phyloP scores from a whole-genome alignment of 2,888 invertebrate species.

The Drosophila merina region DNA sequence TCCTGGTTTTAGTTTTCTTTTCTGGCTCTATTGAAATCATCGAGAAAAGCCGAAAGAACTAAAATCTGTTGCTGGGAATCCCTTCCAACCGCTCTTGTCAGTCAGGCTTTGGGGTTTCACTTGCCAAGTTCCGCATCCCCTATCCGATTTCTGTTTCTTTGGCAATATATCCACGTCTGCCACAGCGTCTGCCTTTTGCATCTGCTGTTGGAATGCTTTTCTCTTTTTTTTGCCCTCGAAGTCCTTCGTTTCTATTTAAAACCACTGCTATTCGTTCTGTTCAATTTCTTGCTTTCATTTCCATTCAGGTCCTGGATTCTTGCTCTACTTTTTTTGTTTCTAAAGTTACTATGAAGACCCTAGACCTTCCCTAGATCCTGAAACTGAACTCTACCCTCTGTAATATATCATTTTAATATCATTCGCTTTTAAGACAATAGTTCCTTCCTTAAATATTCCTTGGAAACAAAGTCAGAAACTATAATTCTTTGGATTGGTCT shows the following conservation, averaged over 20 bases:
- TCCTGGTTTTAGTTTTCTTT: not conserved
- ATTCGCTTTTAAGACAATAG: not conserved
- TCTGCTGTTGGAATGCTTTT: slow-evolving; percentile 12
- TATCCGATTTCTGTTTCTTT: slow-evolving; percentile 22
- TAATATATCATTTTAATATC: not conserved
- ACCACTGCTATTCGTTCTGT: slow-evolving; percentile 10
- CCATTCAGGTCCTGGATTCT: slow-evolving; percentile 18
- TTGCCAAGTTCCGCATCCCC: slow-evolving; percentile 25
- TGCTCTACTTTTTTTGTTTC: slow-evolving; percentile 27
- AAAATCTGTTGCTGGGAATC: slow-evolving; percentile 30
- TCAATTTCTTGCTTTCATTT: slow-evolving; percentile 53
- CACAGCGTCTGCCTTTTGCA: slow-evolving; percentile 68
- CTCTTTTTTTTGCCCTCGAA: not conserved
- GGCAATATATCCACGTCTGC: slow-evolving; percentile 76
- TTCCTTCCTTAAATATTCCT: slow-evolving; percentile 18
- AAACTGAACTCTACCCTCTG: not conserved
- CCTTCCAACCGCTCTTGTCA: slow-evolving; percentile 18
- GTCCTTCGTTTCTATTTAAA: slow-evolving; percentile 20
- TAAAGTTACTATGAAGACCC: not conserved
- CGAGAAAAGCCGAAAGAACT: slow-evolving; percentile 7
- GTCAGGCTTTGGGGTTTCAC: slow-evolving; percentile 41
- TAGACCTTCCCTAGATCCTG: not conserved
- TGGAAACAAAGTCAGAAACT: too few species aligned
- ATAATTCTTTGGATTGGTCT: not conserved
- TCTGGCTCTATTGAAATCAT: slow-evolving; percentile 47